Evolutionary conservation across 2,113 vertebrate species (phyloP).

Genomic region (Guaruba guarouba): DNA sequence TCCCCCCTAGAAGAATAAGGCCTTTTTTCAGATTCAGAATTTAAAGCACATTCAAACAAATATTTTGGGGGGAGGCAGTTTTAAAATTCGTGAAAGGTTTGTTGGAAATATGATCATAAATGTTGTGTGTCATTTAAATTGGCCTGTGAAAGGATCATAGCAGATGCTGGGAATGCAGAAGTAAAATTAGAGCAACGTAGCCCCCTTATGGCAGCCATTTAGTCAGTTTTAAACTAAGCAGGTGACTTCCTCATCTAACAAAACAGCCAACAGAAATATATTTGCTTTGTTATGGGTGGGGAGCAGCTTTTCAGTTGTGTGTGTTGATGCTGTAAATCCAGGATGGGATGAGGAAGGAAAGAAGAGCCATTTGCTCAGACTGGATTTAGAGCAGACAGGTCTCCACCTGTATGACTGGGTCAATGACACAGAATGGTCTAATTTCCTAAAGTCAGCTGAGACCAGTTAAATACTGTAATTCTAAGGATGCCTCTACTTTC

Average conservation of each 20-base stretch:
- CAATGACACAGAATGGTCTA: slow-evolving; percentile 19
- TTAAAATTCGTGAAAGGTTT: slow-evolving; percentile 1
- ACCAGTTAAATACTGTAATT: slow-evolving; percentile 57
- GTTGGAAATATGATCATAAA: not conserved
- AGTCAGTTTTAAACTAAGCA: not conserved
- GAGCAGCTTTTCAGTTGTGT: not conserved
- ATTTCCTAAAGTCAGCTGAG: slow-evolving; percentile 52
- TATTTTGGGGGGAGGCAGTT: not conserved
- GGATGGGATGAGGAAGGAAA: not conserved
- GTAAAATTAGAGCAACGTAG: not conserved
- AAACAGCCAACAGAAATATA: not conserved
- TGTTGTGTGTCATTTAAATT: not conserved
- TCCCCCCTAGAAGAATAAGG: not conserved
- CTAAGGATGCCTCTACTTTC: slow-evolving; percentile 61
- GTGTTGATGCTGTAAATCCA: slow-evolving; percentile 15
- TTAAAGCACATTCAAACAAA: not conserved
- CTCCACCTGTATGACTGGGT: slow-evolving; percentile 37
- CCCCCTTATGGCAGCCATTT: not conserved
- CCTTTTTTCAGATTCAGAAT: not conserved
- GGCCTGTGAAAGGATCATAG: not conserved
- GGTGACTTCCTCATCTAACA: not conserved
- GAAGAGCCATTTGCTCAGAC: not conserved
- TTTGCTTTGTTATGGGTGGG: not conserved
- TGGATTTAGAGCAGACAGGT: slow-evolving; percentile 38
- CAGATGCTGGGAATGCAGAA: not conserved